Conservation (phyloP, 2,888 invertebrate species). For the Congeria kusceri region DNA sequence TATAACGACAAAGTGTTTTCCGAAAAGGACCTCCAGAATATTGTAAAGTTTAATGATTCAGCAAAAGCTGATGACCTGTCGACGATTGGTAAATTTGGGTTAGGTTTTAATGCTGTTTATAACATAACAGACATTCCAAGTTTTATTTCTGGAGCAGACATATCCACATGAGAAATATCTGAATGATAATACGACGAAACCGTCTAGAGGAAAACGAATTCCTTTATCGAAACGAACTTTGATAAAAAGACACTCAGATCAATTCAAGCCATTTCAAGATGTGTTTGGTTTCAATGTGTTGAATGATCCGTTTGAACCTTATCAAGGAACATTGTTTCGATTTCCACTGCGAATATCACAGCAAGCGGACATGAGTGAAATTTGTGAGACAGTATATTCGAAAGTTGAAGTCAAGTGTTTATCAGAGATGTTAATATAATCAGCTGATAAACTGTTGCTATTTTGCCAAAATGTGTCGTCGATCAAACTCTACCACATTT, state of each 20-base stretch:
- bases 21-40: slow-evolving; percentile 81
- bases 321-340: slow-evolving; percentile 81
- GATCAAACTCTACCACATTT: slow-evolving; percentile 75
- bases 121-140: slow-evolving; percentile 83
- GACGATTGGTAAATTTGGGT: slow-evolving; percentile 82
- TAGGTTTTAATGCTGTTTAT: slow-evolving; percentile 83
- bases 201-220: slow-evolving; percentile 72
- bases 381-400: slow-evolving; percentile 69
- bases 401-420: slow-evolving; percentile 72
- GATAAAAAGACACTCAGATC: slow-evolving; percentile 64
- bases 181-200: too few species aligned
- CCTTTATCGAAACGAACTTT: slow-evolving; percentile 54
- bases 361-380: slow-evolving; percentile 78
- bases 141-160: slow-evolving; percentile 78
- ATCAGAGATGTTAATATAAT: slow-evolving; percentile 71
- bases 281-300: slow-evolving; percentile 70
- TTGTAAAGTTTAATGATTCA: slow-evolving; percentile 80
- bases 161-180: slow-evolving; percentile 83
- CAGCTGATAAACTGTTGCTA: slow-evolving; percentile 78
- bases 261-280: slow-evolving; percentile 75
- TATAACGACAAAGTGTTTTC: slow-evolving; percentile 82
- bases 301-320: slow-evolving; percentile 23
- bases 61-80: slow-evolving; percentile 77
- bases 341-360: slow-evolving; percentile 79
- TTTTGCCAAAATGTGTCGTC: slow-evolving; percentile 81